phyloP scores from a whole-genome alignment of 1,140 invertebrate genomes.

The Zaprionus vittiger region DNA sequence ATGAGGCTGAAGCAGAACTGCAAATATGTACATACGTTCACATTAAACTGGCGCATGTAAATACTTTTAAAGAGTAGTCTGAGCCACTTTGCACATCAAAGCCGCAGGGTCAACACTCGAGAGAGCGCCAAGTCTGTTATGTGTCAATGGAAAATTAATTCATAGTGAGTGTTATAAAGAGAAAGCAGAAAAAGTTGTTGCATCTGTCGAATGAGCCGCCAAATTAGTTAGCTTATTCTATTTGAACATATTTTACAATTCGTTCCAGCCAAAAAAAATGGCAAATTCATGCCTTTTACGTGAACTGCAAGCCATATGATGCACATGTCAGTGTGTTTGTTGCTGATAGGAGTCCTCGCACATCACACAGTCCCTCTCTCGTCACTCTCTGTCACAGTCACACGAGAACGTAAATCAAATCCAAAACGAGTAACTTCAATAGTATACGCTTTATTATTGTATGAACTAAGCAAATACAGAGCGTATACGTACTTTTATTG shows the following conservation, averaged over 20 bases:
- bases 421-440: conserved; percentile 21
- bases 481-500: conserved; percentile 43
- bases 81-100: conserved; percentile 14
- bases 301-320: conserved; percentile 8
- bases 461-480: conserved; percentile 33
- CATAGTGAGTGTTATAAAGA: conserved; percentile 58
- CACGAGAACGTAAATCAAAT: conserved; percentile 26
- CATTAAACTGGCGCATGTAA: conserved; percentile 37
- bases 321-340: neutral
- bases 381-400: conserved; percentile 6
- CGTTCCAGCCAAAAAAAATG: conserved; percentile 10
- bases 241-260: conserved; percentile 32
- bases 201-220: conserved; percentile 1
- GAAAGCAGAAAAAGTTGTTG: neutral
- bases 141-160: conserved; percentile 43
- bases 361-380: neutral
- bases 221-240: conserved; percentile 47
- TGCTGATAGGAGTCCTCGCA: neutral
- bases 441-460: conserved; percentile 28
- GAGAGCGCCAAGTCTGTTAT: conserved; percentile 7
- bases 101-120: conserved; percentile 7
- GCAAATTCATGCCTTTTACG: conserved; percentile 28
- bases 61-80: conserved; percentile 27
- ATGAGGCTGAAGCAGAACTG: neutral
- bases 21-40: conserved; percentile 35